Percentiles rank a stretch among this genome's conserved stretches.
Conservation (phyloP, 2,888 invertebrate species). For the Trisateles emortualis region DNA sequence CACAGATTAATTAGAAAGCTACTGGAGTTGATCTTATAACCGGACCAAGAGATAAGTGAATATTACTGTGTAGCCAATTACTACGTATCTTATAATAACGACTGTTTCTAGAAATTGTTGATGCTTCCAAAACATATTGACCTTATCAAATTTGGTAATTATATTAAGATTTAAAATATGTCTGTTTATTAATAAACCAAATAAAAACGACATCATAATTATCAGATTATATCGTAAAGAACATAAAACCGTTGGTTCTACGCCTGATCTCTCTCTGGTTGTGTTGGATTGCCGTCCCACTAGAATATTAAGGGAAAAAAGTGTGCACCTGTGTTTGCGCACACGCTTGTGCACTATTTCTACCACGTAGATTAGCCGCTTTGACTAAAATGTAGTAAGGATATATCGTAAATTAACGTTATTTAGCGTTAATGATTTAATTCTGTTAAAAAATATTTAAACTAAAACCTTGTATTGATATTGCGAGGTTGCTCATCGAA, state of each 20-base stretch:
- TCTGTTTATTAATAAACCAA: not conserved
- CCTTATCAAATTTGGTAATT: not conserved
- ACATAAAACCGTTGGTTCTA: not conserved
- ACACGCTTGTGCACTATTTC: too few relatives aligned
- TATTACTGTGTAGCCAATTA: slow-evolving; percentile 51
- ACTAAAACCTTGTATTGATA: too few relatives aligned
- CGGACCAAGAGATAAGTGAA: slow-evolving; percentile 58
- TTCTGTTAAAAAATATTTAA: too few relatives aligned
- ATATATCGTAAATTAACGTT: too few relatives aligned
- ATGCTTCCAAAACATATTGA: slow-evolving; percentile 29
- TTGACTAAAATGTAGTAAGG: too few relatives aligned
- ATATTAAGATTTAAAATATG: not conserved
- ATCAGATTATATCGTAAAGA: slow-evolving; percentile 1
- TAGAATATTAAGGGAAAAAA: too few relatives aligned
- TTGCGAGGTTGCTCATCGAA: too few relatives aligned
- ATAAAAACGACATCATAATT: slow-evolving; percentile 1
- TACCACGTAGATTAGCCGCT: too few relatives aligned
- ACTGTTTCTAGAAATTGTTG: slow-evolving; percentile 44
- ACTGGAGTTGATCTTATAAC: slow-evolving; percentile 61
- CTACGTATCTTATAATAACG: slow-evolving; percentile 42
- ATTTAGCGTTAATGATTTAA: too few relatives aligned
- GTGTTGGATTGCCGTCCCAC: too few relatives aligned
- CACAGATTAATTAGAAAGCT: slow-evolving; percentile 76
- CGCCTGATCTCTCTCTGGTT: too few relatives aligned
- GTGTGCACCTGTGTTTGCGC: too few relatives aligned